Evolutionary conservation across 1,140 invertebrate species (phyloP), one percentile per base, ranked within the genome.

Genomic region (Cydia fagiglandana): DNA sequence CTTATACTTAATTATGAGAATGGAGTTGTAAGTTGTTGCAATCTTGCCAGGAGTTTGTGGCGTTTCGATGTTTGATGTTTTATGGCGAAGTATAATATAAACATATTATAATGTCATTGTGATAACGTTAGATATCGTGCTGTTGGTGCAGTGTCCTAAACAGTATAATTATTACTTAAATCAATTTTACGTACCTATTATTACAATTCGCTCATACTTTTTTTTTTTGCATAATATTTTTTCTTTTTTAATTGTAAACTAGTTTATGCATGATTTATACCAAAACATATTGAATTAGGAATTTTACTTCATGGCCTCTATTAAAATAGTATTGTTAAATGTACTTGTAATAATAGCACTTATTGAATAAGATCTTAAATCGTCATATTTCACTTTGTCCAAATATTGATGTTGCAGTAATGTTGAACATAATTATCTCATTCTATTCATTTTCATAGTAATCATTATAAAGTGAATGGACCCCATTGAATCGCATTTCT

Each of bases 401-500:
- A 79, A 38, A 83, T 83, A 81, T 90, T 78, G 84, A 82, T 89
- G 86, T 89, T 86, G 81, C 86, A 85, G 81, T 87, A 83, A 86
- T 86, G 79, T 83, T 84, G 80, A 82, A 82, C 76, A 76, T 84
- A 79, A 78, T 73, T 77, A 75, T 78, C 76, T 82, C 76, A 82
- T 61, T 82, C 78, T 66, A 78, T 61, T 76, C 75, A 76, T 78
- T 75, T 61, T 74, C 74, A 50, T n/a, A 56, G 80, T 76, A 75
- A 61, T 81, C 79, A 76, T 80, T 75, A 76, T 81, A 81, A 64
- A 73, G 61, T 79, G 75, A 85, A 83, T 78, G 81, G 86, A 88
- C 84, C 90, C 87, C 89, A 88, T 90, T 86, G 75, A 75, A 86
- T 86, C 86, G 89, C 81, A 79, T 86, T 87, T 93, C 89, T 90